phyloP scores from a whole-genome alignment of 2,113 vertebrate species.

The Salvelinus alpinus region DNA sequence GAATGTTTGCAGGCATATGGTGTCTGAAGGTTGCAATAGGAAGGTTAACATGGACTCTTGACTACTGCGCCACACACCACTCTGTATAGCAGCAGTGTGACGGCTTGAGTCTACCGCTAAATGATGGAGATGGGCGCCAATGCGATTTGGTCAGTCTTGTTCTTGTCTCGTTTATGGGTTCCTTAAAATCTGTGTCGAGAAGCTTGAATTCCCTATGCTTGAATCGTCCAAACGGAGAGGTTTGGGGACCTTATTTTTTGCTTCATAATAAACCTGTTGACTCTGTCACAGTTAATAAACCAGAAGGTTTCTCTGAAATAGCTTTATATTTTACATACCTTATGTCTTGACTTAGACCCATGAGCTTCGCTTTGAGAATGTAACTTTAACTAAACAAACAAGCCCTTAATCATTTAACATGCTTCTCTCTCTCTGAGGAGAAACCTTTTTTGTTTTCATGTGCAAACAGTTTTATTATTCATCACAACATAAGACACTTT shows the following conservation, averaged over 20 bases:
- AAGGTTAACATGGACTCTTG: conserved; percentile 30
- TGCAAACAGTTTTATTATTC: conserved; percentile 27
- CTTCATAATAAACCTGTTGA: conserved; percentile 43
- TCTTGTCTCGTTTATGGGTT: conserved; percentile 8
- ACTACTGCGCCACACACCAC: not conserved
- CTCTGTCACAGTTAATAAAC: conserved; percentile 24
- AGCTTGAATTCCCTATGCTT: conserved; percentile 53
- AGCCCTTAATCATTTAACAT: conserved; percentile 40
- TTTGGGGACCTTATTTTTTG: conserved; percentile 53
- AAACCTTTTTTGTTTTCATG: conserved; percentile 13
- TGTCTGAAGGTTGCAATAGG: not conserved
- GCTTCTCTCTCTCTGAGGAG: conserved; percentile 30
- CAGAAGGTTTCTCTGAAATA: conserved; percentile 25
- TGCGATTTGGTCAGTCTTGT: conserved; percentile 3
- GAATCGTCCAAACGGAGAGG: conserved; percentile 26
- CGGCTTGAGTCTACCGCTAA: conserved; percentile 1
- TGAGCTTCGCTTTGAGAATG: conserved; percentile 57
- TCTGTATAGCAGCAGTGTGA: conserved; percentile 9
- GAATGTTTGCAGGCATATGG: conserved; percentile 2
- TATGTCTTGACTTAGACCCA: conserved; percentile 36
- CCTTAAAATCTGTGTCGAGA: conserved; percentile 23
- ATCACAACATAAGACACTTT: conserved; percentile 37
- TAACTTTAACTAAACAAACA: conserved; percentile 46
- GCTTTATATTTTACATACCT: conserved; percentile 27
- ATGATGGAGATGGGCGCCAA: not conserved